Percentiles rank a stretch among this genome's conserved stretches.
phyloP scores from a whole-genome alignment of 1,140 invertebrate genomes.

The Adoxophyes honmai region DNA sequence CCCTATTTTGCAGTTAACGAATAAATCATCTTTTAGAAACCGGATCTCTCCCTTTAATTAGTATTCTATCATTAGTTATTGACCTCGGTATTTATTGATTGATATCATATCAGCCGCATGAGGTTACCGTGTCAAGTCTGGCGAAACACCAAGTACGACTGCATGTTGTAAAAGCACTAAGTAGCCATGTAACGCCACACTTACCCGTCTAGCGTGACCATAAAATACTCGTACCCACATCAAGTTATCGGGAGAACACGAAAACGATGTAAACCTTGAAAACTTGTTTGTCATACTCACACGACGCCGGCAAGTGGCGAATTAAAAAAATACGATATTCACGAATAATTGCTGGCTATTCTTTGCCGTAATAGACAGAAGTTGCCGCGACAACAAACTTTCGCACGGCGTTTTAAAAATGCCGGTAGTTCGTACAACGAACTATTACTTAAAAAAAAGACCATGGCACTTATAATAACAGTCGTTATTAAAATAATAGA shows the following conservation, averaged over 20 bases:
- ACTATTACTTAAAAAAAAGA: constrained; percentile 18
- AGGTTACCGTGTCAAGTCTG: constrained; percentile 3
- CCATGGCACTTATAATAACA: too few relatives aligned
- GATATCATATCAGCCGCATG: background rate
- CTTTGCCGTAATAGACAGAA: too few relatives aligned
- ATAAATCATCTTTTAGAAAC: too few relatives aligned
- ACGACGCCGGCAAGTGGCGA: background rate
- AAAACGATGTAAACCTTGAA: constrained; percentile 13
- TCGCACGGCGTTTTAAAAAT: background rate
- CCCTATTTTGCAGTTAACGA: too few relatives aligned
- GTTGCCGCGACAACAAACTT: background rate
- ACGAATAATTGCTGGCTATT: too few relatives aligned
- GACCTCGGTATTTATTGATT: background rate
- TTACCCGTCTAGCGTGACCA: constrained; percentile 1
- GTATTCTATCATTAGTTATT: background rate
- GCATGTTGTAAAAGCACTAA: background rate
- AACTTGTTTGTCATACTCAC: constrained; percentile 3
- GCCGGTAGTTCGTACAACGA: background rate
- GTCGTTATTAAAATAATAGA: too few relatives aligned
- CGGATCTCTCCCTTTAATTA: too few relatives aligned
- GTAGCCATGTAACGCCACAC: background rate
- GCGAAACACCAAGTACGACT: background rate
- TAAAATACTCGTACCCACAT: constrained; percentile 7
- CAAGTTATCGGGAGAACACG: background rate
- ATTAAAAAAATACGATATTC: background rate